Evolutionary conservation across 1,140 invertebrate genomes (phyloP).

Genomic region (Drosophila sturtevanti): DNA sequence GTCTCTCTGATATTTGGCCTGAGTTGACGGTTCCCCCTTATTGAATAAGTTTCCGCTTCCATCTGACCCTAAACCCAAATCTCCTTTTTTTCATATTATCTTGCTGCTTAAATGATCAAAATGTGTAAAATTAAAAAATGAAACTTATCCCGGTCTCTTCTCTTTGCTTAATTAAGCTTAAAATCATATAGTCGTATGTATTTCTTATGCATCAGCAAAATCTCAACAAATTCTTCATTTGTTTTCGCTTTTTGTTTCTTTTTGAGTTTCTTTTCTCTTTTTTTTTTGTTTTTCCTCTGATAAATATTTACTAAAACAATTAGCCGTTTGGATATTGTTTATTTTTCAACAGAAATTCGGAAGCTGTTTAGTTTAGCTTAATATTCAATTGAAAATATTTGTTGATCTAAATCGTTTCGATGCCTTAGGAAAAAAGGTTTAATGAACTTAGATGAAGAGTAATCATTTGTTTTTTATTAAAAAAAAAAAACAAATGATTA

Average conservation of each 20-base stretch:
- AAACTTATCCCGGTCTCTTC: constrained; percentile 27
- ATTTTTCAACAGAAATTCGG: constrained; percentile 40
- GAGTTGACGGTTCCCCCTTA: constrained; percentile 21
- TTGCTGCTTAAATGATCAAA: constrained; percentile 44
- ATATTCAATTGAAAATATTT: background rate
- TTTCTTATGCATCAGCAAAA: constrained; percentile 44
- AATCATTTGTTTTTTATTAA: background rate
- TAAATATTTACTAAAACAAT: constrained; percentile 55
- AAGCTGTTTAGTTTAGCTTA: constrained; percentile 16
- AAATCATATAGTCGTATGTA: constrained; percentile 64
- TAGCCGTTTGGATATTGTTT: constrained; percentile 35
- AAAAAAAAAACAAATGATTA: too few species aligned
- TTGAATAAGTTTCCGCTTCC: background rate
- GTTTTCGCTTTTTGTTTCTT: constrained; percentile 2
- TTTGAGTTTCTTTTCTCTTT: constrained; percentile 9
- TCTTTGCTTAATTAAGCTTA: constrained; percentile 61
- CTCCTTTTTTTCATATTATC: constrained; percentile 21
- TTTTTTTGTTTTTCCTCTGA: constrained; percentile 14
- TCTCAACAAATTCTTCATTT: background rate
- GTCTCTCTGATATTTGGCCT: constrained; percentile 41
- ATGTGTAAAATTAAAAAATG: constrained; percentile 57
- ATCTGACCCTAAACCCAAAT: constrained; percentile 6
- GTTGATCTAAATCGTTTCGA: background rate
- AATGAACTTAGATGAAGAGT: background rate
- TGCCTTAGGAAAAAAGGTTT: background rate